phyloP scores from a whole-genome alignment of 2,797 vertebrate genomes.

The Masticophis lateralis region DNA sequence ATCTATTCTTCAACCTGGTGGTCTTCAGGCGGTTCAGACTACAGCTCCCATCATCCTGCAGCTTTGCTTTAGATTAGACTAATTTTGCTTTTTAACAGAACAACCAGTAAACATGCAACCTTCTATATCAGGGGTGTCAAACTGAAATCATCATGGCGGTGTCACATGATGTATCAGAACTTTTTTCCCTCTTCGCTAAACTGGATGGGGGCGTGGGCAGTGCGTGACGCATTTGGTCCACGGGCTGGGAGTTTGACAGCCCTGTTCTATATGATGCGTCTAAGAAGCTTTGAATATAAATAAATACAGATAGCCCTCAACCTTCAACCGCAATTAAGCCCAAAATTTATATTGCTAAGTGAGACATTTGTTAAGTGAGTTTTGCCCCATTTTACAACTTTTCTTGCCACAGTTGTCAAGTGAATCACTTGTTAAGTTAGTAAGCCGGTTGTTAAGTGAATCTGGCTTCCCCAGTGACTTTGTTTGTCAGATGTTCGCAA shows the following conservation, averaged over 20 bases:
- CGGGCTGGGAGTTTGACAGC: no score
- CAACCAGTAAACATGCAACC: not conserved
- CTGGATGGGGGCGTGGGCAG: no score
- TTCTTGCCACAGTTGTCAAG: not conserved
- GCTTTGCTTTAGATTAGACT: not conserved
- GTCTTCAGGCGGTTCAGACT: not conserved
- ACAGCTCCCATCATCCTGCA: not conserved
- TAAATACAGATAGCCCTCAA: not conserved
- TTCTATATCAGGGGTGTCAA: not conserved
- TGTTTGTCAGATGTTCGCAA: not conserved
- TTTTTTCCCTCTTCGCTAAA: no score
- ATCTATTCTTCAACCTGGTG: not conserved
- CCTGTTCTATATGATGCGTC: not conserved
- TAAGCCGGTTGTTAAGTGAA: not conserved
- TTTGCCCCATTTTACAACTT: not conserved
- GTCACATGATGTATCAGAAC: no score
- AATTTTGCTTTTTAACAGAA: not conserved
- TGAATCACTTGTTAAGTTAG: not conserved
- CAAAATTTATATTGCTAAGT: not conserved
- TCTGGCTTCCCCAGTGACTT: not conserved
- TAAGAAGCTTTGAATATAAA: not conserved
- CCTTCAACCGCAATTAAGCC: not conserved
- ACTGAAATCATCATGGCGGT: no score
- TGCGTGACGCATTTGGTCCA: fast-evolving
- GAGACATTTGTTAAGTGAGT: not conserved